A percentile compares a stretch with the other conserved stretches of the same genome.
Evolutionary conservation across 1,140 invertebrate species (phyloP).

Genomic region (Brachionus angularis): DNA sequence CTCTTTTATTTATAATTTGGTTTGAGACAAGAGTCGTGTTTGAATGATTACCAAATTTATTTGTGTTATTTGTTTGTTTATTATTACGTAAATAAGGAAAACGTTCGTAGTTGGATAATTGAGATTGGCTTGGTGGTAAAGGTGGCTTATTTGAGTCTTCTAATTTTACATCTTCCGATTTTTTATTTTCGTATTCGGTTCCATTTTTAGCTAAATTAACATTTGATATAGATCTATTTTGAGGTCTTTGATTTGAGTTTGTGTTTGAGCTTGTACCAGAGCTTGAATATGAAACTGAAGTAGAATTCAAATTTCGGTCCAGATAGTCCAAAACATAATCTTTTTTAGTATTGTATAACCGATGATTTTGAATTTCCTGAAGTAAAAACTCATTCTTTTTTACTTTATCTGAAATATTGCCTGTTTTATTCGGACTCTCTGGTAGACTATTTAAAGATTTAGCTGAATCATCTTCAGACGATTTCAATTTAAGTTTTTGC

Average conservation of each 20-base stretch:
- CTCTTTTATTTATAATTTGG: background rate
- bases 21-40: too few species aligned
- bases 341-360: conserved; percentile 40
- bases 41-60: background rate
- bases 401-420: background rate
- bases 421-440: too few species aligned
- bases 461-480: background rate
- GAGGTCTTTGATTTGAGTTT: background rate
- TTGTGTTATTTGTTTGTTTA: background rate
- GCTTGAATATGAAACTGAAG: conserved; percentile 22
- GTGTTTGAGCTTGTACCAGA: background rate
- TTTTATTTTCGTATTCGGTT: background rate
- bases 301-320: conserved; percentile 20
- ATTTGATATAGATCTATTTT: conserved; percentile 8
- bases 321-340: conserved; percentile 43
- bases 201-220: background rate
- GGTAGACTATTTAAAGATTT: too few species aligned
- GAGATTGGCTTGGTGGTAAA: background rate
- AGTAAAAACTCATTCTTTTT: conserved; percentile 30
- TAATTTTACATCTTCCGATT: background rate
- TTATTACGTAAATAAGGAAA: conserved; percentile 36
- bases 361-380: conserved; percentile 43
- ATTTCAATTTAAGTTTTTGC: conserved; percentile 13
- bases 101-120: conserved; percentile 8
- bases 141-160: background rate